Evolutionary conservation across 2,888 invertebrate genomes (phyloP), one percentile per base, ranked within the genome.

Genomic region (Tetragonula carbonaria): DNA sequence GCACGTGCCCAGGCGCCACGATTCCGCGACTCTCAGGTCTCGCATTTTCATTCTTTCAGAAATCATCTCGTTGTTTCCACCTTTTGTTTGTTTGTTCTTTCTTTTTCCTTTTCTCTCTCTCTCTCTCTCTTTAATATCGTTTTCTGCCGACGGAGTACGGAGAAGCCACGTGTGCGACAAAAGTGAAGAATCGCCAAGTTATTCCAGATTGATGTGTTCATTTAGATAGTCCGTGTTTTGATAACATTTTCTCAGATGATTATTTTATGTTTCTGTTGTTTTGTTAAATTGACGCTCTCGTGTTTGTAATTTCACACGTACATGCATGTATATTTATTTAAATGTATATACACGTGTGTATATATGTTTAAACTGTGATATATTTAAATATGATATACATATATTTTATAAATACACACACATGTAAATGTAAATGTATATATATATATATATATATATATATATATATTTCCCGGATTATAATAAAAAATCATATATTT

Each of bases 1-100:
- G 63, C 68, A 57, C 82, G 82, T 82, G 82, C 23, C n/a, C 4
- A 8, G n/a, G 21, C 45, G 67, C 59, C 45, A 0, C 28, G 59
- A 62, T 28, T 55, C 67, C n/a, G 4, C 45, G 33, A 16, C 21
- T 3, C 68, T 62, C 63, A 16, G 50, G 18, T 65, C 45, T 11
- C 45, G 50, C 28, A 28, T 50, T 57, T 51, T 55, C 53, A 68
- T 53, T 53, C 57, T 82, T 68, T 51, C 23, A n/a, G 81, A 82
- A 82, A 82, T 82, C 55, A 21, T 18, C 33, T 55, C 68, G 28
- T 28, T 68, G 18, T 33, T 74, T 51, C 14, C 45, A n/a, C 16
- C 38, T 62, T 55, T 0, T 68, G 45, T 45, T 45, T 8, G 8
- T 8, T 45, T 1, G 1, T 8, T 6, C 0, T 5, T 38, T 6